These are phyloP conservation scores for Urophycis tenuis DNA, from an alignment of 2,797 vertebrate genomes.

Conservation along the genomic window DNA sequence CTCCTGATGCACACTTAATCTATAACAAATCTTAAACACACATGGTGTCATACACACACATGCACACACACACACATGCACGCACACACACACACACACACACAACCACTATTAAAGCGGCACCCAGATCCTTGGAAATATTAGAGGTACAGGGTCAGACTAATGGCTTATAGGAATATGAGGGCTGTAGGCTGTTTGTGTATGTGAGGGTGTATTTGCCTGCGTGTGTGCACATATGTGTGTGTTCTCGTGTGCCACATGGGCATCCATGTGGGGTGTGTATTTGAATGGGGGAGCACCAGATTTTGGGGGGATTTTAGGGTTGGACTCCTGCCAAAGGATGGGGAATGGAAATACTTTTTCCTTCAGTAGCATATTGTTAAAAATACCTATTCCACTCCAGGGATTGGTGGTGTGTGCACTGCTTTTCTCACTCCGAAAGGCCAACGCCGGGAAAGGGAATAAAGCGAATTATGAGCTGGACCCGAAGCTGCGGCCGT, in stretches of 20 bases:
- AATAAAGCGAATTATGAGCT: conserved; percentile 55
- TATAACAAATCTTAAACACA: neutral
- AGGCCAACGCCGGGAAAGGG: conserved; percentile 17
- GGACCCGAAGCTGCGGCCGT: conserved; percentile 58
- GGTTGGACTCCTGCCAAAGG: conserved; percentile 54
- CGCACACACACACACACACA: conserved; percentile 25
- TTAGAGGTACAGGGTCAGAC: conserved; percentile 62
- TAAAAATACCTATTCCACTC: conserved; percentile 62
- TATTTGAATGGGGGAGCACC: conserved; percentile 46
- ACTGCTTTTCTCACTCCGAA: conserved; percentile 35
- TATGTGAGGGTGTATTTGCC: conserved; percentile 1
- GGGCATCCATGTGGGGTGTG: conserved; percentile 37
- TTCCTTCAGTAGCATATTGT: conserved; percentile 42
- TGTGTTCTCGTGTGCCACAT: conserved; percentile 23
- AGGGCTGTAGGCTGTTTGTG: conserved; percentile 47
- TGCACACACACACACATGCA: conserved; percentile 17
- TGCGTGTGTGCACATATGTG: neutral
- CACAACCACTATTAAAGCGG: conserved; percentile 8
- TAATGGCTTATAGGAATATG: conserved; percentile 60
- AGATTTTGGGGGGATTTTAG: conserved; percentile 50
- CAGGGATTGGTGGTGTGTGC: conserved; percentile 41
- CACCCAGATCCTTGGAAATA: conserved; percentile 57
- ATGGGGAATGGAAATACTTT: conserved; percentile 50
- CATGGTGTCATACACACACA: conserved; percentile 20
- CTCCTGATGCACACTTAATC: conserved; percentile 19